Percentiles rank a stretch among this genome's conserved stretches.
Evolutionary conservation across 2,797 vertebrate species (phyloP).

Genomic region (Alectoris magna): DNA sequence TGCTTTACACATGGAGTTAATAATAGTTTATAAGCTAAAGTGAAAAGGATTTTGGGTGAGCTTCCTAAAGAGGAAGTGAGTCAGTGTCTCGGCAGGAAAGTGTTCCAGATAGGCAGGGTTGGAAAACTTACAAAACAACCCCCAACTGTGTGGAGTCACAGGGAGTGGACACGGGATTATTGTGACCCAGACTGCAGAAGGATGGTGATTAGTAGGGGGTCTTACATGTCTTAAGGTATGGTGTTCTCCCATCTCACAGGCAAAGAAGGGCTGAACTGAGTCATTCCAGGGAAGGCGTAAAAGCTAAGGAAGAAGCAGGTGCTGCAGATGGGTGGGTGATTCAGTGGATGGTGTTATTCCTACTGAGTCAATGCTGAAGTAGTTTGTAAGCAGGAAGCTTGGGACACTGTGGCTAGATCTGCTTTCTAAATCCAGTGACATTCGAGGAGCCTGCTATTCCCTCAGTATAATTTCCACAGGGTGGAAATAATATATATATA

Average conservation of each 20-base stretch:
- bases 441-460: constrained; percentile 21
- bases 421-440: constrained; percentile 53
- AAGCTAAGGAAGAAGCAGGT: constrained; percentile 55
- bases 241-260: background rate
- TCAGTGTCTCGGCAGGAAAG: constrained; percentile 72
- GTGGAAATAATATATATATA: no score
- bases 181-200: constrained; percentile 18
- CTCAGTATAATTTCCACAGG: background rate
- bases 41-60: constrained; percentile 71
- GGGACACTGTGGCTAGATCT: constrained; percentile 49
- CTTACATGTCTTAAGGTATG: background rate
- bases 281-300: constrained; percentile 34
- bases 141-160: constrained; percentile 25
- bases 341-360: constrained; percentile 68
- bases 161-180: constrained; percentile 53
- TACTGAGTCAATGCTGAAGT: constrained; percentile 64
- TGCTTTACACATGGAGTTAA: constrained; percentile 69
- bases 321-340: constrained; percentile 62
- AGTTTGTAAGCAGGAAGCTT: constrained; percentile 53
- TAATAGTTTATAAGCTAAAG: constrained; percentile 68
- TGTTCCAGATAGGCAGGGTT: constrained; percentile 72
- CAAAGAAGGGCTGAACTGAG: constrained; percentile 26
- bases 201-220: background rate
- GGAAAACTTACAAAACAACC: constrained; percentile 65
- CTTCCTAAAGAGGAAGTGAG: constrained; percentile 74